These are phyloP conservation scores for Reticulitermes speratus DNA, from an alignment of 1,140 invertebrate species.

Conservation along the genomic window DNA sequence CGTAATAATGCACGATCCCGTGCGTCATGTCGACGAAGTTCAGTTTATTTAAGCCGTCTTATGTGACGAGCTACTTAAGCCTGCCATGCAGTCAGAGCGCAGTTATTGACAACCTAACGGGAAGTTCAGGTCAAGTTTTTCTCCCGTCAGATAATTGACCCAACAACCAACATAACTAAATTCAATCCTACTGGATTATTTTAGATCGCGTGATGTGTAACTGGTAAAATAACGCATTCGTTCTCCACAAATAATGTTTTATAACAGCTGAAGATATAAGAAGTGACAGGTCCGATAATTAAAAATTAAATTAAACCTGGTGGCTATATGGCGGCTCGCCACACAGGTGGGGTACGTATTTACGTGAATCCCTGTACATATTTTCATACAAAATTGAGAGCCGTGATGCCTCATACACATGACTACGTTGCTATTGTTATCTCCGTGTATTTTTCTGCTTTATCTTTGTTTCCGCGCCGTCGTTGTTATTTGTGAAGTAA, in stretches of 20 bases:
- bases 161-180: neutral
- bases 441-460: slow-evolving; percentile 18
- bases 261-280: neutral
- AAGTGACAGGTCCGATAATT: slow-evolving; percentile 8
- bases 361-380: slow-evolving; percentile 11
- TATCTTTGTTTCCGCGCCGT: neutral
- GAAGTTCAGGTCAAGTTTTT: neutral
- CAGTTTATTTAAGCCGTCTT: neutral
- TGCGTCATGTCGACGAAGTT: neutral
- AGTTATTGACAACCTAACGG: neutral
- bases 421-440: slow-evolving; percentile 19
- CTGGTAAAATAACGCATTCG: neutral
- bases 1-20: neutral
- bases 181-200: neutral
- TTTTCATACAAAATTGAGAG: slow-evolving; percentile 19
- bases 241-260: slow-evolving; percentile 1
- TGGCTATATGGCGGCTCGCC: neutral
- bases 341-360: neutral
- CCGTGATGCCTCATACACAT: neutral
- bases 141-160: neutral
- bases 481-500: slow-evolving; percentile 20
- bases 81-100: neutral
- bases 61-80: neutral
- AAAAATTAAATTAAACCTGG: slow-evolving; percentile 19
- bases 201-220: neutral